Percentiles rank a stretch among this genome's conserved stretches.
phyloP scores from a whole-genome alignment of 2,113 vertebrate genomes.

The Ursus arctos region DNA sequence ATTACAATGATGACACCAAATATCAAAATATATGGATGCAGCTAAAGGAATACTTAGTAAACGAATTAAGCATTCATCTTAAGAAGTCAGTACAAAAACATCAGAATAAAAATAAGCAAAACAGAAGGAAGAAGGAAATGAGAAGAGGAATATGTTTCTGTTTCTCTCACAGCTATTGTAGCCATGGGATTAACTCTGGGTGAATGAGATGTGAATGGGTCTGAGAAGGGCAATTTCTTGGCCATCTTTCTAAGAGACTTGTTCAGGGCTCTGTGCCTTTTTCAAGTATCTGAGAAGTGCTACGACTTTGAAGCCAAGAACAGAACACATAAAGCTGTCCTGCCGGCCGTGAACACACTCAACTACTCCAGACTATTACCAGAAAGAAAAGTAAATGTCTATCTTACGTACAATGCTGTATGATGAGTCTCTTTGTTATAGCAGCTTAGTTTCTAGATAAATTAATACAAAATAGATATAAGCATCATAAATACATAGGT shows the following conservation, averaged over 20 bases:
- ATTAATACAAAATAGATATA: not conserved
- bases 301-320: not conserved
- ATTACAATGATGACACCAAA: not conserved
- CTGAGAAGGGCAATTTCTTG: not conserved
- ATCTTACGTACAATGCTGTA: not conserved
- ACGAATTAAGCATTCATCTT: not conserved
- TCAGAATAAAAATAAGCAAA: conserved; percentile 32
- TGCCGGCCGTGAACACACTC: not conserved
- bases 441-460: not conserved
- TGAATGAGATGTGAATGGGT: not conserved
- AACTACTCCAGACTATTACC: not conserved
- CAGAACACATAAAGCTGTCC: not conserved
- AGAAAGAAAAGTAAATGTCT: not conserved
- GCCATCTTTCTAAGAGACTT: not conserved
- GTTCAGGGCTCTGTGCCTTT: not conserved
- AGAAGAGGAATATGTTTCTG: not conserved
- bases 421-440: not conserved
- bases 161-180: not conserved
- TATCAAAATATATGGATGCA: not conserved
- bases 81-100: conserved; percentile 6
- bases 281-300: not conserved
- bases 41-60: not conserved
- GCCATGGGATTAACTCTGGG: not conserved
- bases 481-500: not conserved
- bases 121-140: conserved; percentile 31